Evolutionary conservation across 2,888 invertebrate species (phyloP).

Genomic region (Monopis laevigella): DNA sequence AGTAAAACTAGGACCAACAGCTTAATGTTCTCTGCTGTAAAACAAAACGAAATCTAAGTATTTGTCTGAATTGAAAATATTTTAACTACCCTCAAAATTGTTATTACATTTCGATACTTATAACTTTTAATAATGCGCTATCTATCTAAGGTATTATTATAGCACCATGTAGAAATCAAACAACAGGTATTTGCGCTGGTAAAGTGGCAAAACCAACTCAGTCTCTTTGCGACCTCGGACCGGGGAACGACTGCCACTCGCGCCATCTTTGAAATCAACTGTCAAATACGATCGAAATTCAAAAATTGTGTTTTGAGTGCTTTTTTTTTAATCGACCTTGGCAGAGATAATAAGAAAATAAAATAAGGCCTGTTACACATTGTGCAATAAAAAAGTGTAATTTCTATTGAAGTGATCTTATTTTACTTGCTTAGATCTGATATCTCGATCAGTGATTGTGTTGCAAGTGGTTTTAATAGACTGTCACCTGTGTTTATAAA

Average conservation of each 20-base stretch:
- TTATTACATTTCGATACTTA: no score
- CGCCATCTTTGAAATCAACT: slow-evolving; percentile 45
- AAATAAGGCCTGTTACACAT: not conserved
- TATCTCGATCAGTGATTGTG: not conserved
- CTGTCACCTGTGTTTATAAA: slow-evolving; percentile 1
- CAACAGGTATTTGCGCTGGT: not conserved
- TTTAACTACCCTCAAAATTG: no score
- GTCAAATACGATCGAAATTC: slow-evolving; percentile 44
- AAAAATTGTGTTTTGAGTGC: no score
- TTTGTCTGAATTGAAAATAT: no score
- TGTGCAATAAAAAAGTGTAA: not conserved
- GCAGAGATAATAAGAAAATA: not conserved
- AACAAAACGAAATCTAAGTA: no score
- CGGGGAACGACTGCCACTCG: slow-evolving; percentile 29
- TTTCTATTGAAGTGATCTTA: not conserved
- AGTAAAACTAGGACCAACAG: no score
- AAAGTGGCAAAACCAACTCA: slow-evolving; percentile 27
- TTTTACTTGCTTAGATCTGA: not conserved
- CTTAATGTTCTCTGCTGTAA: no score
- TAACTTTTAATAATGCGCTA: no score
- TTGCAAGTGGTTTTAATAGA: not conserved
- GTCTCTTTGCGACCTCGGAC: slow-evolving; percentile 49
- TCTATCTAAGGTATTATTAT: no score
- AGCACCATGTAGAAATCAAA: not conserved
- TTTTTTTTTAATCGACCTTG: not conserved